These are phyloP conservation scores for Lampropteryx suffumata DNA, from an alignment of 2,888 invertebrate species.

Conservation along the genomic window DNA sequence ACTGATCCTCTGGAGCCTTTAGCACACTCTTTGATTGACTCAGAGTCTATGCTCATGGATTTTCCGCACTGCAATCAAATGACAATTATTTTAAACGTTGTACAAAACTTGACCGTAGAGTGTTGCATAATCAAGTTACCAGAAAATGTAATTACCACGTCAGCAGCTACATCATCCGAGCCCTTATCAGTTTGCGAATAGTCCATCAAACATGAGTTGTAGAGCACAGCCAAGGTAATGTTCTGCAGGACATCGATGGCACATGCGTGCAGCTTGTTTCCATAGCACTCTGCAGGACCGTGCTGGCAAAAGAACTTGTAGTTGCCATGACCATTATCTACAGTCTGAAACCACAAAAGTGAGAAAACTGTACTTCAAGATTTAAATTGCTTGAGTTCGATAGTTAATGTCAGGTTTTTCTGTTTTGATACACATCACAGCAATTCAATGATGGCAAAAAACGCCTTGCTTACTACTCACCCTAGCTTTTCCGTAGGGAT, in stretches of 20 bases:
- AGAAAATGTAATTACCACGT: too few relatives aligned
- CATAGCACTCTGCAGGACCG: conserved; percentile 87
- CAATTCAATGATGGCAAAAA: background rate
- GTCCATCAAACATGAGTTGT: conserved; percentile 75
- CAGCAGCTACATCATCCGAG: conserved; percentile 50
- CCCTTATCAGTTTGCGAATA: conserved; percentile 32
- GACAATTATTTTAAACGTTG: background rate
- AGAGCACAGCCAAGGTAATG: conserved; percentile 80
- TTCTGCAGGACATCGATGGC: conserved; percentile 84
- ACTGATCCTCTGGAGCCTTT: conserved; percentile 42
- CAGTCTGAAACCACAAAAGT: conserved; percentile 42
- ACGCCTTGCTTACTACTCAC: conserved; percentile 26
- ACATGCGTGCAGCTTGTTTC: conserved; percentile 92
- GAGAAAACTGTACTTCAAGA: background rate
- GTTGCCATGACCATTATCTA: conserved; percentile 27
- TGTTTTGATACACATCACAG: too few relatives aligned
- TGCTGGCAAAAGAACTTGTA: conserved; percentile 88
- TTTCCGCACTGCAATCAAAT: conserved; percentile 52
- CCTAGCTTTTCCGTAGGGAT: conserved; percentile 50
- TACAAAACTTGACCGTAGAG: too few relatives aligned
- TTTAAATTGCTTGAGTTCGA: too few relatives aligned
- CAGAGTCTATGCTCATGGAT: conserved; percentile 38
- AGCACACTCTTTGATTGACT: conserved; percentile 53
- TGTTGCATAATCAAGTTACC: too few relatives aligned
- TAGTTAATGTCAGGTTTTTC: too few relatives aligned